These are phyloP conservation scores for Heliornis fulica DNA, from an alignment of 2,113 vertebrate species.

Conservation along the genomic window DNA sequence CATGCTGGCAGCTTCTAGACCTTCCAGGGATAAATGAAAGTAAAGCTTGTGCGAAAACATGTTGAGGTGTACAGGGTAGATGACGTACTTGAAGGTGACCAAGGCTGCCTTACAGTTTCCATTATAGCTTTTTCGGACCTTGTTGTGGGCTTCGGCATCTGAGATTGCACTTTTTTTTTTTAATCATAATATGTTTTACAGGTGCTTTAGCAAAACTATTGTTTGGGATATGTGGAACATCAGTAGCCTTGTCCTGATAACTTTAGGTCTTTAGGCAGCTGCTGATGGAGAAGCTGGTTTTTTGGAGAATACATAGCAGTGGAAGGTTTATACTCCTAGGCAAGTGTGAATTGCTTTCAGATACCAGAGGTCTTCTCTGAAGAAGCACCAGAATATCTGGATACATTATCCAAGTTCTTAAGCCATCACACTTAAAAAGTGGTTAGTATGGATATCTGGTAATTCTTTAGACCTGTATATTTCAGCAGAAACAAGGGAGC, in stretches of 20 bases:
- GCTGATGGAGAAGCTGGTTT: neutral
- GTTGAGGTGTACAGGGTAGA: fast-evolving
- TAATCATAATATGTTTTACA: neutral
- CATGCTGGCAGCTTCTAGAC: neutral
- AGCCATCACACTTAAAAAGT: neutral
- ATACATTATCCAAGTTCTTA: neutral
- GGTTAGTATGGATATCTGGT: neutral
- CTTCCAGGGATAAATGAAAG: neutral
- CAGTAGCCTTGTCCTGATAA: neutral
- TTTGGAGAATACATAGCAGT: neutral
- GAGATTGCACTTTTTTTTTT: neutral
- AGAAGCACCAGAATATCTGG: neutral
- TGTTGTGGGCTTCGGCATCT: neutral
- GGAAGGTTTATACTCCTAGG: neutral
- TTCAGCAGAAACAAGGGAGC: neutral
- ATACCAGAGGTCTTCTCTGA: neutral
- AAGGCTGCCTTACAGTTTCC: neutral
- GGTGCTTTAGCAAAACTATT: neutral
- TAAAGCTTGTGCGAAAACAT: fast-evolving
- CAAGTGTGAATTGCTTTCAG: neutral
- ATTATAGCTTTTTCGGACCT: neutral
- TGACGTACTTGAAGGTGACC: neutral
- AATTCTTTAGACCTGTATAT: neutral
- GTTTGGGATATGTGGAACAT: neutral
- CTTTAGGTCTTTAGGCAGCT: neutral